These are phyloP conservation scores for Megaceryle alcyon DNA, from an alignment of 2,797 vertebrate species.

Conservation along the genomic window DNA sequence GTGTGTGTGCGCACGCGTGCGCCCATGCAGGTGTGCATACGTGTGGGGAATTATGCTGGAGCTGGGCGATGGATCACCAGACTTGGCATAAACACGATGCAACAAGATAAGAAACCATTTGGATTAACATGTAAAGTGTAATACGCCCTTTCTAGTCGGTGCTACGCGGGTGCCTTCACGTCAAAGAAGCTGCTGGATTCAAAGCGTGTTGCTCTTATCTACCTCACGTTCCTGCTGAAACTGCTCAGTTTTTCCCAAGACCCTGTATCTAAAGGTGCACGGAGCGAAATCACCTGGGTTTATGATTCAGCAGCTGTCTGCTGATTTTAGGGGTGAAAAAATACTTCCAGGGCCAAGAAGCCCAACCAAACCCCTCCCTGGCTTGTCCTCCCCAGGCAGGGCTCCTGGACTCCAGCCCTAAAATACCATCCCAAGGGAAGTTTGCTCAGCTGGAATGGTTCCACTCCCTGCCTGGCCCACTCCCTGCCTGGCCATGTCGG, in stretches of 20 bases:
- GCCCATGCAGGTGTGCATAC: conserved; percentile 37
- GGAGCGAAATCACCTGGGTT: neutral
- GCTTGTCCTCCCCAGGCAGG: too few species aligned
- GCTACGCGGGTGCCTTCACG: neutral
- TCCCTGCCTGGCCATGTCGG: neutral
- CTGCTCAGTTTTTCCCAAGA: neutral
- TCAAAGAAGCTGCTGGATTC: neutral
- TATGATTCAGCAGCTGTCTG: neutral
- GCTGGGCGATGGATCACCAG: neutral
- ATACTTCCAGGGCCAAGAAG: neutral
- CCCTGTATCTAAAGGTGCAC: neutral
- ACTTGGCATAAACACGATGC: conserved; percentile 28
- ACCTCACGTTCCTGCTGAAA: neutral
- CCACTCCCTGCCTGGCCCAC: neutral
- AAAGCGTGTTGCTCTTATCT: neutral
- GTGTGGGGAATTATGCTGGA: conserved; percentile 3
- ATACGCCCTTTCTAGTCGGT: neutral
- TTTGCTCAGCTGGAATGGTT: accelerated
- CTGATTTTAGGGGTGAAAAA: neutral
- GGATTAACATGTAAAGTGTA: conserved; percentile 40
- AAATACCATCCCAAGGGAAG: neutral
- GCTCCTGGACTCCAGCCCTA: neutral
- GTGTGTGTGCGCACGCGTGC: neutral
- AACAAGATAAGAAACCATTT: conserved; percentile 34
- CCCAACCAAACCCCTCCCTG: neutral